Base-by-base conservation (phyloP, 2,113 vertebrate species). In the Melanerpes formicivorus region DNA sequence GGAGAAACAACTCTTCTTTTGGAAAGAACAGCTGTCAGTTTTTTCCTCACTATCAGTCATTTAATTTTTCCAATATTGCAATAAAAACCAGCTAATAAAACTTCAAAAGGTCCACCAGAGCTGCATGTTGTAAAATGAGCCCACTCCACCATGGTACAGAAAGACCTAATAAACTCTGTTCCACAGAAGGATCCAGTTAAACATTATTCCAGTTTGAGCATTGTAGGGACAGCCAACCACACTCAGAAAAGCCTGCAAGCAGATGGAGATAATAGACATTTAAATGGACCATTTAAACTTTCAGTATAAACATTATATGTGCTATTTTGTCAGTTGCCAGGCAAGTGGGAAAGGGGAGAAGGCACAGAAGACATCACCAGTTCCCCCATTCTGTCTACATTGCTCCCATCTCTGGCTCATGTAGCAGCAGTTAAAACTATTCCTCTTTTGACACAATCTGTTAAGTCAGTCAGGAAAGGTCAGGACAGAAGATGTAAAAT, bases 281-380 rank as follows among this genome's bases (percentile, higher is more conserved):
- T 60, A 90, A 96, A 89, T 21, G 56, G 87, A 92, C 64, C 64
- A 64, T 93, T 37, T 72, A 23, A 93, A n/a, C 14, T 96, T 84
- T 64, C 30, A 67, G 54, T 37, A 18, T n/a, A 89, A 70, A 30
- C 18, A 72, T 52, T 2, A 0, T 58, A 89, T 83, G 65, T 52
- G 16, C 52, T 40, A 42, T 80, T 94, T 78, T 75, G 77, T 29
- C 78, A 70, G 37, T 44, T 73, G 76, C 67, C 84, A 85, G 60
- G 64, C 17, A 7, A 79, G 71, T 55, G 42, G 66, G 66, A 64
- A 12, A 27, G 1, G 17, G 9, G 14, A 10, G 9, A 70, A 67
- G 67, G 9, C 84, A 15, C 11, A 25, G 60, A 71, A 88, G 32
- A 88, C n/a, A 83, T 50, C 64, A 75, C 48, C 55, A 13, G 11